These are phyloP conservation scores for Prunella strophiata DNA, from an alignment of 2,797 vertebrate genomes.

Conservation along the genomic window DNA sequence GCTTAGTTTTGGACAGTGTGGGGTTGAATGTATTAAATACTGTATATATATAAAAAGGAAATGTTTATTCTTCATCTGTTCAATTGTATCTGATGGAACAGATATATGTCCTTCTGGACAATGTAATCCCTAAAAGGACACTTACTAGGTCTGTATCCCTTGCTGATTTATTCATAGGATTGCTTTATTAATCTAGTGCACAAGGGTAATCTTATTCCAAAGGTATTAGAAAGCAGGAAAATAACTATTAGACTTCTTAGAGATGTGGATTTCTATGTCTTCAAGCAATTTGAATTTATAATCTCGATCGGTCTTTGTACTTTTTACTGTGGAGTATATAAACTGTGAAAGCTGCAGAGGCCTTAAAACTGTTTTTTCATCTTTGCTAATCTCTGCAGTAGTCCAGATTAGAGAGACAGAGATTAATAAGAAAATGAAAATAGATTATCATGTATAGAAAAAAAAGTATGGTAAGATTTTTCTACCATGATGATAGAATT, in stretches of 20 bases:
- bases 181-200: slow-evolving; percentile 29
- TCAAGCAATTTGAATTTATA: background rate
- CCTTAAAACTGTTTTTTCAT: background rate
- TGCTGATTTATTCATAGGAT: slow-evolving; percentile 14
- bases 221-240: slow-evolving; percentile 9
- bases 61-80: background rate
- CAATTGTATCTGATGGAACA: background rate
- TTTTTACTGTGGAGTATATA: background rate
- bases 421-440: background rate
- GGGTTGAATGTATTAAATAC: background rate
- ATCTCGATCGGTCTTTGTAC: background rate
- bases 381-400: background rate
- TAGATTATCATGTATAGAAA: background rate
- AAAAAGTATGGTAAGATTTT: background rate
- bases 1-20: background rate
- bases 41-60: background rate
- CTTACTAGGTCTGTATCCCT: background rate
- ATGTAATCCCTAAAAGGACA: background rate
- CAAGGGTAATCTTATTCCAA: background rate
- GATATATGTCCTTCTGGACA: background rate
- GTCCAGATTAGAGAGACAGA: background rate
- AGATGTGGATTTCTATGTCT: background rate
- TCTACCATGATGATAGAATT: background rate
- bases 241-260: background rate
- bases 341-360: background rate